phyloP scores from a whole-genome alignment of 2,113 vertebrate species.

The Cranoglanis bouderius region DNA sequence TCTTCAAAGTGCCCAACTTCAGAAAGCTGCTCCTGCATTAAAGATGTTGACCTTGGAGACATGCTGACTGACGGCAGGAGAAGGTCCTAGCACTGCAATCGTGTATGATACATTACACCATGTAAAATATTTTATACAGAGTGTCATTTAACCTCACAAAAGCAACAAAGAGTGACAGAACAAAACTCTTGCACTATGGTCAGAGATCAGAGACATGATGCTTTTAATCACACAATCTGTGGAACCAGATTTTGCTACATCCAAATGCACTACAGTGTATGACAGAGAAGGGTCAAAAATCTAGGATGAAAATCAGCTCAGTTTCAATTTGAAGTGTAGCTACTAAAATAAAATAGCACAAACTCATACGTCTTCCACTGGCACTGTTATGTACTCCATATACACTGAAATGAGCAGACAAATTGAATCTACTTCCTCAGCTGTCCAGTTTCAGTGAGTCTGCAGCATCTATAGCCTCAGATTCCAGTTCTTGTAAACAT shows the following conservation, averaged over 20 bases:
- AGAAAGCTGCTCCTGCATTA: slow-evolving; percentile 42
- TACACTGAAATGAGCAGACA: neutral
- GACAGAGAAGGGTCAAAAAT: neutral
- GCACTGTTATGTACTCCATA: neutral
- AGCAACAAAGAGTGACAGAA: neutral
- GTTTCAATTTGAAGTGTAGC: neutral
- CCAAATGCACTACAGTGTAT: neutral
- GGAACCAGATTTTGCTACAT: neutral
- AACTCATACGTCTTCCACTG: neutral
- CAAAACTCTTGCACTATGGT: neutral
- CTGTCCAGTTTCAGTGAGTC: neutral
- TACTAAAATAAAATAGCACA: neutral
- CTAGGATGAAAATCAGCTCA: neutral
- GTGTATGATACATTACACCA: slow-evolving; percentile 6
- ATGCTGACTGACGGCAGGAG: slow-evolving; percentile 29
- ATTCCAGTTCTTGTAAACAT: neutral
- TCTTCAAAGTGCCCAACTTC: slow-evolving; percentile 38
- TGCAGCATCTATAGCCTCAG: neutral
- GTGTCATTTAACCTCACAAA: slow-evolving; percentile 10
- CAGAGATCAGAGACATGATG: neutral
- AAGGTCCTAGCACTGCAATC: slow-evolving; percentile 20
- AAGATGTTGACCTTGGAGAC: slow-evolving; percentile 46
- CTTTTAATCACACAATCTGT: slow-evolving; percentile 1
- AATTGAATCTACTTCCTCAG: neutral
- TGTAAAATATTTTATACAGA: slow-evolving; percentile 28